Conservation (phyloP, 2,113 vertebrate species). For the Oxygymnocypris stewartii region DNA sequence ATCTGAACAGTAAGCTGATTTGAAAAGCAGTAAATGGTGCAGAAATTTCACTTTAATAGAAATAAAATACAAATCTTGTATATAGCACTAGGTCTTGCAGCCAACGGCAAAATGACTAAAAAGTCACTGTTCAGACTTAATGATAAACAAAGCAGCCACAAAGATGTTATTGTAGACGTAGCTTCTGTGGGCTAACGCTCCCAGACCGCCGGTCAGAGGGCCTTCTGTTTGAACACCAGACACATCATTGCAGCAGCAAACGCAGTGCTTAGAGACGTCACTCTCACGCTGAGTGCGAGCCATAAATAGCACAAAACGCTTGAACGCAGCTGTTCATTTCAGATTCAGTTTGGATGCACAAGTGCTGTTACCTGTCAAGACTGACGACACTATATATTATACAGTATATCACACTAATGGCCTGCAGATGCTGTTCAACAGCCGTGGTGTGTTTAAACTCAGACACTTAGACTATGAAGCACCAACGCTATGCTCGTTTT, state of each 20-base stretch:
- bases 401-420: slow-evolving; percentile 10
- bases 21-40: neutral
- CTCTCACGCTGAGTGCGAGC: slow-evolving; percentile 55
- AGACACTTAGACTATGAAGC: neutral
- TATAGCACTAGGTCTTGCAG: neutral
- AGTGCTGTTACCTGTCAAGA: slow-evolving; percentile 56
- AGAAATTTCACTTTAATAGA: neutral
- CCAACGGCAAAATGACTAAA: neutral
- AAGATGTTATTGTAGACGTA: neutral
- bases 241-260: too few species aligned
- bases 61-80: neutral
- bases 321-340: slow-evolving; percentile 54
- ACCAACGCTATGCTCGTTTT: neutral
- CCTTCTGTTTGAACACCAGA: slow-evolving; percentile 36
- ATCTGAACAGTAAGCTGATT: neutral
- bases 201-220: slow-evolving; percentile 21
- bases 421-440: slow-evolving; percentile 5
- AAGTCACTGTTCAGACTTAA: neutral
- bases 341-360: slow-evolving; percentile 65
- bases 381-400: slow-evolving; percentile 23
- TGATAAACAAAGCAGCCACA: too few species aligned
- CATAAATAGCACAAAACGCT: slow-evolving; percentile 63
- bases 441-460: neutral
- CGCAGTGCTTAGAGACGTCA: slow-evolving; percentile 60
- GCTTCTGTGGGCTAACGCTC: slow-evolving; percentile 17